phyloP scores from a whole-genome alignment of 2,113 vertebrate species.

The Laticauda colubrina region DNA sequence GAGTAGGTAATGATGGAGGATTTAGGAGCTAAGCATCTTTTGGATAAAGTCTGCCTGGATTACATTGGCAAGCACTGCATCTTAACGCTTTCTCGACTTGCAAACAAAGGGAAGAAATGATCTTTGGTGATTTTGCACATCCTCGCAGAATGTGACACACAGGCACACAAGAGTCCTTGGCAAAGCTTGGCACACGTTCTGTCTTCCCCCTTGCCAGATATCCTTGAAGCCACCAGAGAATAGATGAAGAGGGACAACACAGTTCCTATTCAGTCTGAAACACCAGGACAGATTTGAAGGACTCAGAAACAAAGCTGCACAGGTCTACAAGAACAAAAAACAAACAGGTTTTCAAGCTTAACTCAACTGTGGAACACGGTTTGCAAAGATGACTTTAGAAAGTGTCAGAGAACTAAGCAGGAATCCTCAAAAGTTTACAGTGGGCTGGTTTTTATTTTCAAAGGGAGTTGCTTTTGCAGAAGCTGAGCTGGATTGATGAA shows the following conservation, averaged over 20 bases:
- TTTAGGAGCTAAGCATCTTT: not conserved
- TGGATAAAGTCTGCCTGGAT: not conserved
- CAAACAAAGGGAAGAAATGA: not conserved
- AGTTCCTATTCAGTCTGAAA: not conserved
- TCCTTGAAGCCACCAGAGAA: not conserved
- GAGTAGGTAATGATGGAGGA: not conserved
- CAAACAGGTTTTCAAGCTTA: not conserved
- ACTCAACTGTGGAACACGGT: not conserved
- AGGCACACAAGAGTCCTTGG: not conserved
- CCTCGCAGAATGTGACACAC: no score
- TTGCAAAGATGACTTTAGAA: not conserved
- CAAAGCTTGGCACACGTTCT: not conserved
- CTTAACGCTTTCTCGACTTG: not conserved
- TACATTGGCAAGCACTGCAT: not conserved
- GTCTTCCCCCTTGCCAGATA: not conserved
- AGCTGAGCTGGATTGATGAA: not conserved
- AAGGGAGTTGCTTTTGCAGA: not conserved
- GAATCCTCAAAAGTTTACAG: no score
- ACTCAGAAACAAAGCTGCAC: not conserved
- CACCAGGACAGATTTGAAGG: not conserved
- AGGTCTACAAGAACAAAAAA: not conserved
- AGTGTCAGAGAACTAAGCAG: no score
- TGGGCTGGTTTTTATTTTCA: not conserved
- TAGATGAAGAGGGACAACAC: not conserved
- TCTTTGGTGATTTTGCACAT: not conserved